Evolutionary conservation across 2,888 invertebrate species (phyloP), one percentile per base, ranked within the genome.

Genomic region (Elysia crispata): DNA sequence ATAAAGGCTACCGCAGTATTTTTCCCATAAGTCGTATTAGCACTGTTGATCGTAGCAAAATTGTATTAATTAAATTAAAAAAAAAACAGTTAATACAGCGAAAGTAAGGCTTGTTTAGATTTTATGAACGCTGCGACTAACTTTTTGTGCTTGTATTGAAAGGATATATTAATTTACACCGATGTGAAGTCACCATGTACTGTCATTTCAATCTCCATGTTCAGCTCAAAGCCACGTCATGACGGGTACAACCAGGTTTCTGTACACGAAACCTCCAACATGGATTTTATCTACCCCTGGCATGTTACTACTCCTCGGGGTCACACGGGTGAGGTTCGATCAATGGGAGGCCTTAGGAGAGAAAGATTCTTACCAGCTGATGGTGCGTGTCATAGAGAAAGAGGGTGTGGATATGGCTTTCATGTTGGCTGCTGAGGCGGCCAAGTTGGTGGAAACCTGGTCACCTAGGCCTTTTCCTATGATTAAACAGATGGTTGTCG

Each of bases 381-480:
- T 75, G n/a, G 75, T 60, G 3, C 60, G 30, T 3, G 62, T 75
- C 50, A 75, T 75, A 3, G 60, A 75, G 50, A 13, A 60, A 18
- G 75, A 75, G 62, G 60, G 28, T 30, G 25, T 75, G 57, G 50
- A 60, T 1, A 60, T 31, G 31, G 50, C 25, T 5, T 75, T 28
- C 33, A 20, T 75, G 75, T 13, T 60, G 18, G 60, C 75, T 11
- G 5, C 33, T 33, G 60, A 31, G 11, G 75, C 30, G 15, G 60
- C 57, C 23, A 11, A 13, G 18, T 11, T 75, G 13, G 13, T 75
- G 57, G 33, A 31, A 20, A 20, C 57, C 13, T 75, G 75, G 75
- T 20, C 6, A 13, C 75, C 75, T 5, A 57, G 75, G 18, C 75
- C 62, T 1, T 30, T 75, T 20, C 60, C 60, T 8, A 60, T 75